phyloP scores from a whole-genome alignment of 2,113 vertebrate genomes.

The Proterorhinus semilunaris region DNA sequence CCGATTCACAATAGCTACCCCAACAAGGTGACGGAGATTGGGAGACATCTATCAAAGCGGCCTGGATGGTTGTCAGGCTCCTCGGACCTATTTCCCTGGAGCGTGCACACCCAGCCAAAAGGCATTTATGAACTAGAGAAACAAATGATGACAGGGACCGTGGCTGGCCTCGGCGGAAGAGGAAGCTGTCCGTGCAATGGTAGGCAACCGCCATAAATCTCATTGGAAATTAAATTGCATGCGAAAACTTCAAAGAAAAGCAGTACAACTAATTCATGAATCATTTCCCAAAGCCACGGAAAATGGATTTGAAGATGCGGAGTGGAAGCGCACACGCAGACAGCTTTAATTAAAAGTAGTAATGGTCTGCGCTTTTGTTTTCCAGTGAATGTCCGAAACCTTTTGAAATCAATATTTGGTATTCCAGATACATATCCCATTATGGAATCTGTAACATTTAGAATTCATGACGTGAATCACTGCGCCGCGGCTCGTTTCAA shows the following conservation, averaged over 20 bases:
- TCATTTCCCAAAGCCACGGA: constrained; percentile 12
- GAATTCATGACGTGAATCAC: constrained; percentile 51
- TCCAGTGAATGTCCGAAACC: constrained; percentile 34
- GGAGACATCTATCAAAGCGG: constrained; percentile 61
- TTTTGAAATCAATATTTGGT: constrained; percentile 48
- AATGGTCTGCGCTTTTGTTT: constrained; percentile 32
- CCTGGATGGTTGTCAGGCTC: constrained; percentile 57
- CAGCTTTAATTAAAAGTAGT: constrained; percentile 31
- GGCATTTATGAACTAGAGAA: constrained; percentile 61
- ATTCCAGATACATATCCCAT: constrained; percentile 49
- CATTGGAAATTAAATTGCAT: constrained; percentile 26
- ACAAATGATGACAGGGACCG: constrained; percentile 60
- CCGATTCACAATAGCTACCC: constrained; percentile 57
- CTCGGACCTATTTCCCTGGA: constrained; percentile 57
- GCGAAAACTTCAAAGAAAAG: constrained; percentile 18
- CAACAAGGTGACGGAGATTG: constrained; percentile 67
- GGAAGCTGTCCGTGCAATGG: constrained; percentile 20
- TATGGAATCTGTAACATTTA: constrained; percentile 46
- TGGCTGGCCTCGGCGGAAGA: constrained; percentile 18
- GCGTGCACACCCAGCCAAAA: constrained; percentile 34
- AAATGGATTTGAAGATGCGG: constrained; percentile 26
- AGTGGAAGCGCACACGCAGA: constrained; percentile 1
- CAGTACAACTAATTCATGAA: constrained; percentile 25
- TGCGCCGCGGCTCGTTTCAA: constrained; percentile 37
- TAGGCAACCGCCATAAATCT: constrained; percentile 23